Conservation (phyloP, 2,797 vertebrate genomes). For the Leptoclinus maculatus region DNA sequence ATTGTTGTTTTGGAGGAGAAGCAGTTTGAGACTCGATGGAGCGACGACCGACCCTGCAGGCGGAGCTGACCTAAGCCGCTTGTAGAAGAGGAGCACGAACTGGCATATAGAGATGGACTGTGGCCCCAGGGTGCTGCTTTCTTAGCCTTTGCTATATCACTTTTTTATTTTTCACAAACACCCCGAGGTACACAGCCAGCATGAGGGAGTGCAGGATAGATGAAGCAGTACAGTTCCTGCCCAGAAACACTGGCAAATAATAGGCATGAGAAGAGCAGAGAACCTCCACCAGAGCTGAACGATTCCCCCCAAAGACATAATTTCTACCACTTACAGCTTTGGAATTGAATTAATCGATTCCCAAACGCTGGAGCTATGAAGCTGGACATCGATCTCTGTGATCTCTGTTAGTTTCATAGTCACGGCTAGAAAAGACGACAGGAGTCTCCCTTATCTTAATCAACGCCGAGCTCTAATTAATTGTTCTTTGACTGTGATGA, state of each 20-base stretch:
- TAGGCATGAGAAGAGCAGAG: not conserved
- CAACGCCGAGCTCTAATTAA: not conserved
- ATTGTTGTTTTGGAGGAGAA: constrained; percentile 8
- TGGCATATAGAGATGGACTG: constrained; percentile 8
- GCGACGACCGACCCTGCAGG: constrained; percentile 10
- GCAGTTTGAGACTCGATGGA: not conserved
- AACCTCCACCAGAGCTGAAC: not conserved
- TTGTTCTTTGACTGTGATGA: not conserved
- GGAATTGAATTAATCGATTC: constrained; percentile 2
- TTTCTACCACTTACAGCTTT: not conserved
- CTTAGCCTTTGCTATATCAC: constrained; percentile 9
- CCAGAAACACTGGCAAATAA: not conserved
- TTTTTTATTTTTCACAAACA: constrained; percentile 8
- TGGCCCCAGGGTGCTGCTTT: constrained; percentile 1
- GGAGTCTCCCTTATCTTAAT: not conserved
- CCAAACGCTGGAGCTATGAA: not conserved
- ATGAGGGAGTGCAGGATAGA: constrained; percentile 2
- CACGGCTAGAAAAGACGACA: not conserved
- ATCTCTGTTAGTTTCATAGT: not conserved
- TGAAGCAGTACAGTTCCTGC: not conserved
- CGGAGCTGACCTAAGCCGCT: constrained; percentile 9
- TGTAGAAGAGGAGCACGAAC: constrained; percentile 2
- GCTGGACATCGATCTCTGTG: constrained; percentile 1
- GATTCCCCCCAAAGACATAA: not conserved
- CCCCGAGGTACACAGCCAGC: constrained; percentile 3